Percentiles rank a stretch among this genome's conserved stretches.
Evolutionary conservation across 2,888 invertebrate species (phyloP).

Genomic region (Leptodirus hochenwartii): DNA sequence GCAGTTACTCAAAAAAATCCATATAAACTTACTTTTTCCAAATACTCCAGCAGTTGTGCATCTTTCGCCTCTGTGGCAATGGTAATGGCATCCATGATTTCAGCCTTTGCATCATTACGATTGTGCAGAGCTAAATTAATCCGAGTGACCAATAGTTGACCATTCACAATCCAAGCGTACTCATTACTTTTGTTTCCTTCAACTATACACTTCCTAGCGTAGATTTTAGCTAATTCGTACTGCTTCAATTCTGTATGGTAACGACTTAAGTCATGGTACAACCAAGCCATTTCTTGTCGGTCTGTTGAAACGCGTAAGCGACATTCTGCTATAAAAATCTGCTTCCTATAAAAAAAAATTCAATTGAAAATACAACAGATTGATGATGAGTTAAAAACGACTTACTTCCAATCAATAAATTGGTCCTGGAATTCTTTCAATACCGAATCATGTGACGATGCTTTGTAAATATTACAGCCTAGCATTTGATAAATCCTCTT

Average conservation of each 20-base stretch:
- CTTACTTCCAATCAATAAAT: constrained; percentile 21
- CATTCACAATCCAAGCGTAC: constrained; percentile 27
- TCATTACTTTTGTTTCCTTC: constrained; percentile 19
- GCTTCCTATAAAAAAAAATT: constrained; percentile 15
- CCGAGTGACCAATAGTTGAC: constrained; percentile 25
- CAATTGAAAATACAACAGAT: too few relatives aligned
- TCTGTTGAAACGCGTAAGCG: constrained; percentile 18
- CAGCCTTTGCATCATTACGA: constrained; percentile 29
- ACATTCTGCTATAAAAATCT: constrained; percentile 18
- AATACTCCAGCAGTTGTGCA: constrained; percentile 20
- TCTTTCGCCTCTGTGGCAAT: constrained; percentile 22
- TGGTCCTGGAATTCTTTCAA: constrained; percentile 20
- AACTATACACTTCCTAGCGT: constrained; percentile 23
- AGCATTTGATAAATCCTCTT: constrained; percentile 21
- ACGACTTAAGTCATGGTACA: constrained; percentile 29
- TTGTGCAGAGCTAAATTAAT: constrained; percentile 28
- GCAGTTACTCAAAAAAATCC: not conserved
- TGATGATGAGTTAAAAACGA: not conserved
- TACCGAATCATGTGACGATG: constrained; percentile 24
- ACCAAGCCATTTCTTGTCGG: constrained; percentile 28
- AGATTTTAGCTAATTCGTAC: constrained; percentile 27
- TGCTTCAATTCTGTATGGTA: constrained; percentile 24
- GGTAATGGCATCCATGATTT: constrained; percentile 18
- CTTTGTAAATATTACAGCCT: constrained; percentile 19
- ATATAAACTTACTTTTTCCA: constrained; percentile 16